These are phyloP conservation scores for Lasioglossum vierecki DNA, from an alignment of 2,888 invertebrate genomes.

Conservation along the genomic window DNA sequence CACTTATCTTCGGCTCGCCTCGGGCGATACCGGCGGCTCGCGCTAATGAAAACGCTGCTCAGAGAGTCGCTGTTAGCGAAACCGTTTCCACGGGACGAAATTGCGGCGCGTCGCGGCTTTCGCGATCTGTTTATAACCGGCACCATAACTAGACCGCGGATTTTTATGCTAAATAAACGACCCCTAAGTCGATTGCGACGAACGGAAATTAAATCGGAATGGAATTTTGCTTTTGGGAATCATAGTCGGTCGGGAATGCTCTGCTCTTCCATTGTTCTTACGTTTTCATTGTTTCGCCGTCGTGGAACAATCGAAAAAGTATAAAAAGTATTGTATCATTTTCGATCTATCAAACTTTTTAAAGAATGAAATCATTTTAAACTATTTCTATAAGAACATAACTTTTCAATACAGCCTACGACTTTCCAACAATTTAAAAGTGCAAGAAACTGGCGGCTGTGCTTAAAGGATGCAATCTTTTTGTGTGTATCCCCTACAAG, in stretches of 20 bases:
- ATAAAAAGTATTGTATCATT: no score
- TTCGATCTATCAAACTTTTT: no score
- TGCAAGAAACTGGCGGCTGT: no score
- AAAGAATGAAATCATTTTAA: no score
- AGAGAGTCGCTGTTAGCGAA: background rate
- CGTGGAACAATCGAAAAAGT: background rate
- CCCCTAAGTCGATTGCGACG: background rate
- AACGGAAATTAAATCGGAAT: background rate
- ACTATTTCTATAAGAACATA: no score
- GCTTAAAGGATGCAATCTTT: no score
- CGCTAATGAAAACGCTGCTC: conserved; percentile 52
- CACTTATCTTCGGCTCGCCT: conserved; percentile 47
- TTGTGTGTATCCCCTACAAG: no score
- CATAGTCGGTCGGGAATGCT: no score
- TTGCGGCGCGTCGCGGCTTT: background rate
- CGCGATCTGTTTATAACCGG: background rate
- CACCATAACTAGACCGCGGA: background rate
- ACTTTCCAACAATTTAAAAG: no score
- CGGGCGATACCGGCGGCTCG: conserved; percentile 12
- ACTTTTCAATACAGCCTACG: no score
- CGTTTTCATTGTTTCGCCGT: background rate
- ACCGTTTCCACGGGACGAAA: background rate
- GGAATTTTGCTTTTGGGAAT: background rate
- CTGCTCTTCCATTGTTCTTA: background rate
- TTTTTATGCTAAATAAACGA: background rate